Evolutionary conservation across 2,888 invertebrate species (phyloP).

Genomic region (Sinopyrophorus schimmeli): DNA sequence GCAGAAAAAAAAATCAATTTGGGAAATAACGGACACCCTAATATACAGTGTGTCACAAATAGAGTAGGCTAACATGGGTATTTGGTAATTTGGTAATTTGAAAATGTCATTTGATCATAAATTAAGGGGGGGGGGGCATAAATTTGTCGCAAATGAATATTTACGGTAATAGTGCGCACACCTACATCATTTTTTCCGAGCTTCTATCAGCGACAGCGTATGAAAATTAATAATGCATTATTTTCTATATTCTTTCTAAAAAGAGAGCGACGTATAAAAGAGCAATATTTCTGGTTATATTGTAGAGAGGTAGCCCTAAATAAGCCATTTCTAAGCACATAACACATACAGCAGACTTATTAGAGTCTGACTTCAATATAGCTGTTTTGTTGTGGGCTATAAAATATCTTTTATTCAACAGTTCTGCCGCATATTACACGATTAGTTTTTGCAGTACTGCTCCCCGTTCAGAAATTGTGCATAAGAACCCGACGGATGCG

Average conservation of each 20-base stretch:
- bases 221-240: conserved; percentile 32
- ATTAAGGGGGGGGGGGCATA: too few species aligned
- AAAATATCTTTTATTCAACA: conserved; percentile 51
- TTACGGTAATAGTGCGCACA: conserved; percentile 19
- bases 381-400: conserved; percentile 45
- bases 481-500: conserved; percentile 37
- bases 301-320: conserved; percentile 43
- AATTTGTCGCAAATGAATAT: conserved; percentile 22
- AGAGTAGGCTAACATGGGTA: too few species aligned
- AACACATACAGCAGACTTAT: conserved; percentile 49
- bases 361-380: conserved; percentile 46
- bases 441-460: conserved; percentile 43
- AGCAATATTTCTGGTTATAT: conserved; percentile 32
- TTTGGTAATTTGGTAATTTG: too few species aligned
- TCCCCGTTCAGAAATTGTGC: conserved; percentile 35
- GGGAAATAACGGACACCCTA: too few species aligned
- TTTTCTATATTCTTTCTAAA: conserved; percentile 23
- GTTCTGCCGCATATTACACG: conserved; percentile 43
- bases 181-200: conserved; percentile 29
- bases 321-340: conserved; percentile 51
- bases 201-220: conserved; percentile 22
- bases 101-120: too few species aligned
- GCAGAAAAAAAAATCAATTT: too few species aligned
- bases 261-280: conserved; percentile 27
- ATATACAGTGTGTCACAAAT: too few species aligned